Base-by-base conservation (phyloP, 2,888 invertebrate genomes). In the Octonoba sinensis region DNA sequence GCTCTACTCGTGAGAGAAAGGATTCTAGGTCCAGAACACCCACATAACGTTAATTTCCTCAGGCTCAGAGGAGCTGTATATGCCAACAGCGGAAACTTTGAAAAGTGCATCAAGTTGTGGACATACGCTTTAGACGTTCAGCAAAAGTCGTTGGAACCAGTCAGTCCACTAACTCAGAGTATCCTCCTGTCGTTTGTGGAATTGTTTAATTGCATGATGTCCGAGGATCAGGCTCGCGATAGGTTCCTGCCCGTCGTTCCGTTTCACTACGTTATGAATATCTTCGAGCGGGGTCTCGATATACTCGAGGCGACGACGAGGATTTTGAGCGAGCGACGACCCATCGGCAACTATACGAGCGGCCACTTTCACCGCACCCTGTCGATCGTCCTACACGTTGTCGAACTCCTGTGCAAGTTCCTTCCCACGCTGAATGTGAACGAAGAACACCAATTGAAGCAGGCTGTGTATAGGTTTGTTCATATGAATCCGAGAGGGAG, bases 61-160 rank as follows among this genome's bases (percentile, higher is more conserved):
- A 92, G 97, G 20, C 97, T 96, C 89, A 92, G 96, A 87, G 96
- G 96, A 82, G 96, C 96, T 0, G 93, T 97, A 84, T 97, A 97
- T 90, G 97, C 97, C 0, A 97, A 97, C 89, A 94, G 95, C 84
- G 96, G 97, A 2, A 94, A 96, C 87, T 97, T 97, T 90, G 92
- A 93, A 74, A 87, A 91, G 18, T 98, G 97, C 90, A 95, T 97
- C 85, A 93, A 94, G 87, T 91, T 98, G 84, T 98, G 98, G 98
- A 95, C 96, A 89, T 97, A 98, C 90, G 97, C 97, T 44, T 91
- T 98, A 57, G 96, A 96, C 88, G 96, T 97, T 95, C 97, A 97
- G 86, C 96, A 96, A 88, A 92, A 93, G 84, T 95, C 96, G 90
- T 91, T 97, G 85, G 96, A 96, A 86, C 95, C 97, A 22, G 91